Evolutionary conservation across 2,113 vertebrate genomes (phyloP).

Genomic region (Peromyscus polionotus): DNA sequence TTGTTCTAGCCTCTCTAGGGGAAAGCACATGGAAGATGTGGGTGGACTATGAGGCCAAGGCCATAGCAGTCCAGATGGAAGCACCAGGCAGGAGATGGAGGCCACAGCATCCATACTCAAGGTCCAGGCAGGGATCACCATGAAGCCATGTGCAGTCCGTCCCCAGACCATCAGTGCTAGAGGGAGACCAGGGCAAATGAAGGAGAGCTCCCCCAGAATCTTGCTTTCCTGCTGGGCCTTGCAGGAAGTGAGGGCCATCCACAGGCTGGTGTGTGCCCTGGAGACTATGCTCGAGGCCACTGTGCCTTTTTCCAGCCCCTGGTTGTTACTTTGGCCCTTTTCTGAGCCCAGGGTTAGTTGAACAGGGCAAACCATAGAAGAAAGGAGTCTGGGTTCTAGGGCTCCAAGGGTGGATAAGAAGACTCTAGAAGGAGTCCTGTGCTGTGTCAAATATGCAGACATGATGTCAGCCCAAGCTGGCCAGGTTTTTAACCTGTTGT

Average conservation of each 20-base stretch:
- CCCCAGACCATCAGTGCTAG: background rate
- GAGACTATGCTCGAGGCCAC: background rate
- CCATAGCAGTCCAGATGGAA: background rate
- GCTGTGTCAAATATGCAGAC: rapidly evolving
- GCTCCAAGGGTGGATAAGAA: background rate
- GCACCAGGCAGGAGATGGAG: background rate
- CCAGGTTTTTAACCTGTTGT: background rate
- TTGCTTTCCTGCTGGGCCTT: background rate
- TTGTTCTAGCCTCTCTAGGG: background rate
- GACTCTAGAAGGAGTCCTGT: background rate
- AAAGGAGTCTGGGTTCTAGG: background rate
- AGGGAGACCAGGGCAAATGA: background rate
- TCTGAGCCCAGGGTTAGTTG: background rate
- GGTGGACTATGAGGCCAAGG: too few relatives aligned
- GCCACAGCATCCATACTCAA: rapidly evolving
- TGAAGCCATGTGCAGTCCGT: rapidly evolving
- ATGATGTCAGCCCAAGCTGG: background rate
- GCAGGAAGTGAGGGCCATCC: background rate
- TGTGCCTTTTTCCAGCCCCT: background rate
- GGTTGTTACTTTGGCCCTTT: background rate
- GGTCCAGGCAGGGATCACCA: background rate
- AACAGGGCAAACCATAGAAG: background rate
- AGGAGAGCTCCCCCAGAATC: background rate
- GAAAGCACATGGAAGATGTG: background rate
- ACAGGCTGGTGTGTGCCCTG: rapidly evolving